phyloP scores from a whole-genome alignment of 2,113 vertebrate genomes.

The Coryphaenoides rupestris region DNA sequence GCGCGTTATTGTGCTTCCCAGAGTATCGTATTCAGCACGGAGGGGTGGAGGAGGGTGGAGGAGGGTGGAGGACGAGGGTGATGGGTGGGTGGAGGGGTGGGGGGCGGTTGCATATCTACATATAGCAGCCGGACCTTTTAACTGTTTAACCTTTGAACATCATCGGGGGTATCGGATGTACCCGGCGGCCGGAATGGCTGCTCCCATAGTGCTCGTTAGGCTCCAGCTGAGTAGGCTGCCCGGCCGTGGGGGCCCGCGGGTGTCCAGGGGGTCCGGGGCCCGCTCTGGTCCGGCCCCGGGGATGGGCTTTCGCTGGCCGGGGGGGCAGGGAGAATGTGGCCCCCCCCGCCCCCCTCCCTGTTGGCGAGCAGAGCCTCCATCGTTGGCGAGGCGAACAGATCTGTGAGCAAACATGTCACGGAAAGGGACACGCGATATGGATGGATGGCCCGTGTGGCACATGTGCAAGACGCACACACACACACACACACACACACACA shows the following conservation, averaged over 20 bases:
- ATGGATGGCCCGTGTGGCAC: slow-evolving; percentile 35
- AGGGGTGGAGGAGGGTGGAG: no score
- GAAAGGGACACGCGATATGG: slow-evolving; percentile 58
- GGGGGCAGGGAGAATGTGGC: slow-evolving; percentile 62
- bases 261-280: slow-evolving; percentile 20
- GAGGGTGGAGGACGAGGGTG: slow-evolving; percentile 9
- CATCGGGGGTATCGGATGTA: slow-evolving; percentile 63
- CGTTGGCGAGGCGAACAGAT: slow-evolving; percentile 39
- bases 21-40: slow-evolving; percentile 62
- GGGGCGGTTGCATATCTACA: slow-evolving; percentile 58
- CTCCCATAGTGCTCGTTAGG: slow-evolving; percentile 66
- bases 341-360: slow-evolving; percentile 39
- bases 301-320: neutral
- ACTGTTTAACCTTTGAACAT: slow-evolving; percentile 70
- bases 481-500: slow-evolving; percentile 10
- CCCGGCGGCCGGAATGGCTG: slow-evolving; percentile 46
- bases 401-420: slow-evolving; percentile 51
- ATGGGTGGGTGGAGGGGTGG: slow-evolving; percentile 7
- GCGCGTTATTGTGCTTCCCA: slow-evolving; percentile 64
- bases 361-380: slow-evolving; percentile 27
- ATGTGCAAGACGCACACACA: slow-evolving; percentile 7
- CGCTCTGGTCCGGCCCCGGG: slow-evolving; percentile 27
- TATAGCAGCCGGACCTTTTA: slow-evolving; percentile 69
- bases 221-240: slow-evolving; percentile 45
- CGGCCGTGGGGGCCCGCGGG: no score